Base-by-base conservation (phyloP, 2,113 vertebrate genomes). In the Riparia riparia region DNA sequence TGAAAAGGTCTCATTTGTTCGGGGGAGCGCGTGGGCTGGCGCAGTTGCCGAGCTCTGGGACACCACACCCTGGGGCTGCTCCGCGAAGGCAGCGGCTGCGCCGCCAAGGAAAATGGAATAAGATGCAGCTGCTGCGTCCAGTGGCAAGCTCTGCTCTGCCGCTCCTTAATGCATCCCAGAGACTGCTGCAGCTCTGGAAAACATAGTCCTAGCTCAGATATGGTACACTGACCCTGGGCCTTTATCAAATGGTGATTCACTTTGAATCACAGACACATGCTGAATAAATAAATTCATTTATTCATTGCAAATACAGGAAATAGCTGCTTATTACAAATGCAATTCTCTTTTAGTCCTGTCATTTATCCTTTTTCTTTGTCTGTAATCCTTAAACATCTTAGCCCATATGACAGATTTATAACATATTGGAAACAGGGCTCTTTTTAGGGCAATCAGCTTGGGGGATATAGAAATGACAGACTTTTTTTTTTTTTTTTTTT, bases 91-190 rank as follows among this genome's bases (percentile, higher is more conserved):
- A 47, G 82, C 90, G 82, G 93, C 93, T 91, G 88, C 0, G 1
- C 1, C 32, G 84, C 95, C 96, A 83, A 92, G 91, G 82, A 22
- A 90, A 86, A 78, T 0, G 10, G 86, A 63, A 32, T 6, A 4
- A 61, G 89, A 80, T 50, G 87, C 94, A 96, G 94, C 91, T 96
- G 96, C 85, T 32, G 73, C 5, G 80, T 17, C 63, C 41, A 25
- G 89, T 4, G 2, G 76, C 11, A 2, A 68, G 83, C 60, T 29
- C 86, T 68, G 70, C 73, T 82, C 57, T 72, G 70, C 82, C 94
- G 58, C 95, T 97, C 94, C 95, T 96, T 90, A 69, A n/a, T 16
- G 70, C 80, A 92, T 73, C 95, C 89, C 82, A 60, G 86, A 34
- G 71, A 87, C 82, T 1, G 6, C 45, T 2, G 5, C 31, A 14